These are phyloP conservation scores for Epizoanthus rinbou DNA, from an alignment of 92 coral and sea anemone species.

Conservation along the genomic window DNA sequence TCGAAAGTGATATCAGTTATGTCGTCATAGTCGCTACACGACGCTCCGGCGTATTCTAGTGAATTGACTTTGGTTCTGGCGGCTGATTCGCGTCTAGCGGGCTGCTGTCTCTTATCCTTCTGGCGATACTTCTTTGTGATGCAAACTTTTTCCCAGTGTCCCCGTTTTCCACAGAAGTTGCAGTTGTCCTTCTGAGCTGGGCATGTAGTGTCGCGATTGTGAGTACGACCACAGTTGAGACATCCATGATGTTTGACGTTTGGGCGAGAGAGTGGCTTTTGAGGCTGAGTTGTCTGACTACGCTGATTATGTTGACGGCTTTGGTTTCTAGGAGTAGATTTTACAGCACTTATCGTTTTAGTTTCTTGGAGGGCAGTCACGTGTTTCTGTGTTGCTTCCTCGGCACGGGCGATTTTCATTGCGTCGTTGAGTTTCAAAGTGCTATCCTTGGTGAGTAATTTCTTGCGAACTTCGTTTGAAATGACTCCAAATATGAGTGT, in stretches of 20 bases:
- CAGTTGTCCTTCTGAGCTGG: constrained; percentile 40
- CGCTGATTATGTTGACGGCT: constrained; percentile 39
- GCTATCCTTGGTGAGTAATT: constrained; percentile 40
- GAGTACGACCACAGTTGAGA: constrained; percentile 39
- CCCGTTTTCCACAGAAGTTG: constrained; percentile 39
- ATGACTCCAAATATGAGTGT: constrained; percentile 40
- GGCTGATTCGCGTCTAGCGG: constrained; percentile 41
- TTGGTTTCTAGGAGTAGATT: constrained; percentile 40
- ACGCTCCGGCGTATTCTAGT: constrained; percentile 38
- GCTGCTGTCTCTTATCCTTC: constrained; percentile 38
- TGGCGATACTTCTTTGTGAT: constrained; percentile 38
- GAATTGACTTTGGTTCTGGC: constrained; percentile 39
- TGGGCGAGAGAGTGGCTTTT: constrained; percentile 40
- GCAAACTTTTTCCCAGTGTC: constrained; percentile 39
- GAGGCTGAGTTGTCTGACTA: constrained; percentile 40
- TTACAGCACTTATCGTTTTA: constrained; percentile 41
- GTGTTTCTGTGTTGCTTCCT: constrained; percentile 41
- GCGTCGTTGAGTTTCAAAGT: constrained; percentile 34
- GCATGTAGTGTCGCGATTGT: constrained; percentile 38
- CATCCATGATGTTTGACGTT: constrained; percentile 38
- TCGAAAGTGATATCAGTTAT: constrained; percentile 35
- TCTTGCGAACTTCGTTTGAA: constrained; percentile 40
- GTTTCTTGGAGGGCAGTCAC: constrained; percentile 42
- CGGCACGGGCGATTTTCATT: constrained; percentile 42
- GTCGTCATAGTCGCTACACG: constrained; percentile 39